Base-by-base conservation (phyloP, 2,888 invertebrate species). In the Tenthredo mesomela region DNA sequence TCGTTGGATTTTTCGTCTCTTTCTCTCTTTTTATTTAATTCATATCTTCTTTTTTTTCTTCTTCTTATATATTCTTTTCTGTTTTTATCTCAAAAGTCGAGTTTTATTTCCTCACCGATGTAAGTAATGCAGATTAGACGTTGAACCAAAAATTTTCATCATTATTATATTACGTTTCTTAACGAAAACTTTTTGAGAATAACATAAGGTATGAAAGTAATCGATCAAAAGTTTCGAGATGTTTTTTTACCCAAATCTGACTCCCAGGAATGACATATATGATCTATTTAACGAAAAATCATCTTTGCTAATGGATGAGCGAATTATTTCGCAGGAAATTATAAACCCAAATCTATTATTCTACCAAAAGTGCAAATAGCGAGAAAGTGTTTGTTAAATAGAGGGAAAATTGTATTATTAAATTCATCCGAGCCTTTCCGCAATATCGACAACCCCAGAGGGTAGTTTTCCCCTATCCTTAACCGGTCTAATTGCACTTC, bases 401-500 rank as follows among this genome's bases (percentile, higher is more conserved):
- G 54, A 33, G 15, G 18, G 4, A 18, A 77, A 77, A 77, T 77
- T 77, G 18, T 77, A 9, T 77, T 29, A n/a, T 50, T 50, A 25
- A 47, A 77, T 77, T 77, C n/a, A 25, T 73, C 21, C 18, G 7
- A 77, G 33, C n/a, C 50, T 73, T 77, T 29, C 47, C 29, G 77
- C 50, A 77, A 77, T 77, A 77, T 77, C 50, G 50, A 77, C 77
- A 77, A 33, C 77, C 77, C 77, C 2, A 54, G 77, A 12, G 50
- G 77, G 15, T 15, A 50, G 50, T 77, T 54, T 50, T 77, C 50
- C 77, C 54, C 77, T 54, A 29, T 77, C 29, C 77, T 54, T 77
- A 29, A 77, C 50, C 50, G 50, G 12, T 77, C 29, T 54, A 54
- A 77, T 77, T 77, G 50, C 54, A 77, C 77, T 77, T 77, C 18